phyloP scores from a whole-genome alignment of 2,113 vertebrate species.

The Onychostruthus taczanowskii region DNA sequence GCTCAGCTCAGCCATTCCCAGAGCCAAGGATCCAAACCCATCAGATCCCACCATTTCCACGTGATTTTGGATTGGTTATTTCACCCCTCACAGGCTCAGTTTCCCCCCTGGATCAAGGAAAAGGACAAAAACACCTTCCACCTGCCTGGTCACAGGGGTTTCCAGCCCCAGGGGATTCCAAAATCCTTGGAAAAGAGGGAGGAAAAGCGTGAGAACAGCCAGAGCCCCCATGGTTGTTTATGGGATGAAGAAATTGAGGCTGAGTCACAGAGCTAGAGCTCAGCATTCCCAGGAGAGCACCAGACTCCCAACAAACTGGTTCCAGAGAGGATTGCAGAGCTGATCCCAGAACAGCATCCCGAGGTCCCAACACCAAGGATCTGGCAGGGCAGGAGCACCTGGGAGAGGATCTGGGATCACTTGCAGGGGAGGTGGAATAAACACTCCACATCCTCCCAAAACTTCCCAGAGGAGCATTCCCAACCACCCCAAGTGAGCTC shows the following conservation, averaged over 20 bases:
- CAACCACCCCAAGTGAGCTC: fast-evolving
- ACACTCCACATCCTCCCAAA: fast-evolving
- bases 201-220: conserved; percentile 4
- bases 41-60: fast-evolving
- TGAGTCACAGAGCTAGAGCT: no score
- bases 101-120: not conserved
- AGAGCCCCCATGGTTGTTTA: not conserved
- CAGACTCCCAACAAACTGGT: not conserved
- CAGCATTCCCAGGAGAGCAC: not conserved
- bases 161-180: not conserved
- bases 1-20: not conserved
- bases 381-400: not conserved
- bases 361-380: not conserved
- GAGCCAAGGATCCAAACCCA: not conserved
- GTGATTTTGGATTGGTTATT: fast-evolving
- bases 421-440: not conserved
- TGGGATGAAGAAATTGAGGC: not conserved
- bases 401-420: fast-evolving
- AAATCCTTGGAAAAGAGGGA: not conserved
- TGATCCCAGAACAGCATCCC: fast-evolving
- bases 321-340: not conserved
- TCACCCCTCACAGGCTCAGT: not conserved
- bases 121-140: fast-evolving
- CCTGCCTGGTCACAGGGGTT: not conserved
- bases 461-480: not conserved